Percentiles rank a stretch among this genome's conserved stretches.
Evolutionary conservation across 1,140 invertebrate genomes (phyloP).

Genomic region (Drosophila aff.): DNA sequence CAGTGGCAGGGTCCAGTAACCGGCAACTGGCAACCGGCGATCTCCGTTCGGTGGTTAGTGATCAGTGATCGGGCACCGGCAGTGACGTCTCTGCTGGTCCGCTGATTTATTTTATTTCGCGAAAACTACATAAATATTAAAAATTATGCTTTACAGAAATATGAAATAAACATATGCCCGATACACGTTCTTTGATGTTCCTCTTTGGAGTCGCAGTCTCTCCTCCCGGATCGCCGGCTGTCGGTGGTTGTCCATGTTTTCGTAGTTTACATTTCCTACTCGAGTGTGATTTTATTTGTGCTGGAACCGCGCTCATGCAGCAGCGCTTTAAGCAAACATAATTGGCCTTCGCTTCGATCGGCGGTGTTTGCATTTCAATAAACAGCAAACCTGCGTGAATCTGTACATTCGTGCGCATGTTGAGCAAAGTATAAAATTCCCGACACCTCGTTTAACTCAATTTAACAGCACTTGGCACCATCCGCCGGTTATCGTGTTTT

Average conservation of each 20-base stretch:
- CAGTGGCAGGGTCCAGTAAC: constrained; percentile 29
- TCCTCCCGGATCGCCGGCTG: constrained; percentile 18
- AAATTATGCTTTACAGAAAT: constrained; percentile 79
- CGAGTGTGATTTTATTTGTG: constrained; percentile 75
- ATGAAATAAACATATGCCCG: constrained; percentile 74
- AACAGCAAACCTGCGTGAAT: constrained; percentile 36
- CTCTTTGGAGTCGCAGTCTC: constrained; percentile 23
- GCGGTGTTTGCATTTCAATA: constrained; percentile 67
- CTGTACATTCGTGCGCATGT: constrained; percentile 69
- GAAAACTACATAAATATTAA: constrained; percentile 82
- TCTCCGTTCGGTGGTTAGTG: constrained; percentile 15
- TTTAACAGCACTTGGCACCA: constrained; percentile 68
- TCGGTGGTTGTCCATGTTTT: constrained; percentile 47
- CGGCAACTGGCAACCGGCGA: constrained; percentile 2
- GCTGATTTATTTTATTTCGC: constrained; percentile 82
- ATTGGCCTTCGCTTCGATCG: constrained; percentile 78
- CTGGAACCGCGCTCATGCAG: constrained; percentile 58
- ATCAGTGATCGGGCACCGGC: constrained; percentile 27
- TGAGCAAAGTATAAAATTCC: constrained; percentile 55
- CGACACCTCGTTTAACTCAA: constrained; percentile 76
- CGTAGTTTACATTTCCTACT: constrained; percentile 81
- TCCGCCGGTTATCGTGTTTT: constrained; percentile 58
- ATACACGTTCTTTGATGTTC: constrained; percentile 46
- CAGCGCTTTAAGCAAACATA: constrained; percentile 77
- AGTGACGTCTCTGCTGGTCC: constrained; percentile 69